Evolutionary conservation across 1,140 invertebrate species (phyloP), one percentile per base, ranked within the genome.

Genomic region (Zaprionus africanus): DNA sequence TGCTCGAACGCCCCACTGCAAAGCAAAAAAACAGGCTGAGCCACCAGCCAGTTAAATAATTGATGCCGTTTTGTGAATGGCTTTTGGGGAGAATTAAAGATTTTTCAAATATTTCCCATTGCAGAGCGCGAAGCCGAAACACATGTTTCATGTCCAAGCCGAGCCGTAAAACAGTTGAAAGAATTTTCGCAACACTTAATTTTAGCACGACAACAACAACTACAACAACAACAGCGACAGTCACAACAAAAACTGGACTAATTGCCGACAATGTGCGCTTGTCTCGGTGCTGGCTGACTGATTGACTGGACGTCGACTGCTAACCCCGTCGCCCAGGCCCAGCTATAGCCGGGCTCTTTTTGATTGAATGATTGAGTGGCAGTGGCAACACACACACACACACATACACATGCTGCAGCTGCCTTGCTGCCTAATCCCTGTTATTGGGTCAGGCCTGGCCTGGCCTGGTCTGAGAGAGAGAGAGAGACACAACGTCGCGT

Each of bases 181-280:
- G 85, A 88, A 90, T 90, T 90, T 90, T 90, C 86, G 86, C 85
- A 90, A 90, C 71, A 91, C 82, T 86, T 90, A 90, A 90, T 90
- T 90, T 90, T 86, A 86, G 85, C 77, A 82, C 76, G 76, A 74
- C 41, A 65, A 56, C 60, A 66, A 9, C 43, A 58, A 38, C 61
- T 31, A 11, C 15, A 63, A 36, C 15, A 43, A 6, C 41, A 43
- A 51, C 43, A 57, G 19, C 75, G 28, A 79, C 38, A 43, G 5
- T 31, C 11, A 34, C 31, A 34, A 34, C 49, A 65, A 88, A 88
- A 90, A 86, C 85, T 90, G 85, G 81, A 90, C 86, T 90, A 90
- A 90, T 90, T 90, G 84, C 85, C 81, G 85, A 78, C 84, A 83
- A 86, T 34, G 31, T 34, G 31, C 9, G 31, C 31, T 34, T 34